A percentile compares a stretch with the other conserved stretches of the same genome.
Conservation (phyloP, 2,888 invertebrate genomes). For the Leptopilina drosophilae region DNA sequence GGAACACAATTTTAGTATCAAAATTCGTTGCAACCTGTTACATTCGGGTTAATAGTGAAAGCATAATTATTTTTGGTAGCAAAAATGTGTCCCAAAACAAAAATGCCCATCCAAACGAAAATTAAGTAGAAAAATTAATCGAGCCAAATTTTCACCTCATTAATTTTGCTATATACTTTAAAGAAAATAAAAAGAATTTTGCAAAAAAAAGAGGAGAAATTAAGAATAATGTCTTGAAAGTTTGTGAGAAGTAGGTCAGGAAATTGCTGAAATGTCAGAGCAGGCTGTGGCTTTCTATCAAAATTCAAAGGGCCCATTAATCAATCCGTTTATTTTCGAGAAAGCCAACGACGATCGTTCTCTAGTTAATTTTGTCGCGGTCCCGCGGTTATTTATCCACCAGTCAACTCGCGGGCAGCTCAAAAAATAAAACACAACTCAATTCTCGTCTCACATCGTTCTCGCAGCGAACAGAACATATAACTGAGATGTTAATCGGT, state of each 20-base stretch:
- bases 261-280: slow-evolving; percentile 19
- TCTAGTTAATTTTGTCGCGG: slow-evolving; percentile 46
- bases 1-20: too few species aligned
- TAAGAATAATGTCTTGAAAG: not conserved
- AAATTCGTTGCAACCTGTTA: too few species aligned
- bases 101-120: too few species aligned
- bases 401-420: not conserved
- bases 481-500: slow-evolving; percentile 71
- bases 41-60: too few species aligned
- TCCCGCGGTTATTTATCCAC: slow-evolving; percentile 48
- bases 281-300: slow-evolving; percentile 29
- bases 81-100: too few species aligned
- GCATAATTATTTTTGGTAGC: too few species aligned
- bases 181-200: too few species aligned
- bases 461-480: not conserved
- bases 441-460: too few species aligned
- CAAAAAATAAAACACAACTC: not conserved
- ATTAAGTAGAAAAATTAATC: too few species aligned
- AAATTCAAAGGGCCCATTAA: slow-evolving; percentile 52
- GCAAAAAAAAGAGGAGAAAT: too few species aligned
- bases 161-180: too few species aligned
- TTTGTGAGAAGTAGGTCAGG: not conserved
- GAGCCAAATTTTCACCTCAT: too few species aligned
- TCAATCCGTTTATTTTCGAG: slow-evolving; percentile 51
- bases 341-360: slow-evolving; percentile 23